Evolutionary conservation across 2,888 invertebrate species (phyloP).

Genomic region (Lasioglossum lativentre): DNA sequence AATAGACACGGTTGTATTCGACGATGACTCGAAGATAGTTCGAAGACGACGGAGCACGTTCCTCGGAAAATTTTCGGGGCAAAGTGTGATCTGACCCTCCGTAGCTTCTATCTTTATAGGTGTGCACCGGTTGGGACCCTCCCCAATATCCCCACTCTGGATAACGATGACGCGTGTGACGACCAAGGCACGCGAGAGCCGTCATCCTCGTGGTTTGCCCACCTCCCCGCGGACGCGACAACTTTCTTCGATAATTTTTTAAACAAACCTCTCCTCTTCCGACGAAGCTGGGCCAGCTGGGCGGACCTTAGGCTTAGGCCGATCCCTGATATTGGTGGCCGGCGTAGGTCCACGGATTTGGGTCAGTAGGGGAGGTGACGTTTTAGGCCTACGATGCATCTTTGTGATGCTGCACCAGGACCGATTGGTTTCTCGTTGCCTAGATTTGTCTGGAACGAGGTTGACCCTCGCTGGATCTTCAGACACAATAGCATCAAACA

Average conservation of each 20-base stretch:
- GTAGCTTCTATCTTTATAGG: slow-evolving; percentile 83
- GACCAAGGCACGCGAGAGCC: slow-evolving; percentile 58
- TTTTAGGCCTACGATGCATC: background rate
- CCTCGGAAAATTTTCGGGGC: slow-evolving; percentile 82
- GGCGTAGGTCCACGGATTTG: slow-evolving; percentile 46
- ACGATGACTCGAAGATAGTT: background rate
- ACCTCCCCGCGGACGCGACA: slow-evolving; percentile 68
- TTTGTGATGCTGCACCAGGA: slow-evolving; percentile 13
- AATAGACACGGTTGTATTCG: background rate
- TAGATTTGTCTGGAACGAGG: background rate
- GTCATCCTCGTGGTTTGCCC: slow-evolving; percentile 60
- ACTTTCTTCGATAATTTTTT: slow-evolving; percentile 84
- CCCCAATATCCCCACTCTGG: slow-evolving; percentile 74
- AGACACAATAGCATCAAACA: background rate
- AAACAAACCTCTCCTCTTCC: slow-evolving; percentile 78
- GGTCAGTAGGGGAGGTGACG: slow-evolving; percentile 61
- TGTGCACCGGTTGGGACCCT: slow-evolving; percentile 74
- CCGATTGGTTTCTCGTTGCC: no score
- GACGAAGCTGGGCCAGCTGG: slow-evolving; percentile 47
- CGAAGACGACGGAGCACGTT: slow-evolving; percentile 49
- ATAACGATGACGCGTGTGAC: slow-evolving; percentile 56
- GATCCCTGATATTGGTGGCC: slow-evolving; percentile 38
- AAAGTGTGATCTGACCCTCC: slow-evolving; percentile 82
- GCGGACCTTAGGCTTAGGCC: slow-evolving; percentile 55
- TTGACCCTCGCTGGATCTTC: background rate